phyloP scores from a whole-genome alignment of 2,797 vertebrate genomes.

The Chaetodon trifasciatus region DNA sequence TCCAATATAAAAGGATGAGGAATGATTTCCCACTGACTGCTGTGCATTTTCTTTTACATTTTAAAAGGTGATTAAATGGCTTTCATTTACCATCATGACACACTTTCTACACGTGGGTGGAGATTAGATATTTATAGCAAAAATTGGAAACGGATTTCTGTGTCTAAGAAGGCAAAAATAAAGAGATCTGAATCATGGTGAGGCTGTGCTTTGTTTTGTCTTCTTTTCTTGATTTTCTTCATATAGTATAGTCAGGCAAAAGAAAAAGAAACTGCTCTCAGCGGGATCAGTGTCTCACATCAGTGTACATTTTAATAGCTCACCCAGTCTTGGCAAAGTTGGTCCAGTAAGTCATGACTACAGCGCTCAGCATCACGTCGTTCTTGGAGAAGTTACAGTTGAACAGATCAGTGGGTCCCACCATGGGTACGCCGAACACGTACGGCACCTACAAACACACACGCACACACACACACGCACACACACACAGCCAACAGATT shows the following conservation, averaged over 20 bases:
- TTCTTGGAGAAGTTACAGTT: conserved; percentile 99
- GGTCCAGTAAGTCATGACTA: conserved; percentile 99
- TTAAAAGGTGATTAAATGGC: conserved; percentile 53
- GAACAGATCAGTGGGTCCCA: conserved; percentile 94
- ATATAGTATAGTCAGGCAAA: background rate
- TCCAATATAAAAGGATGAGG: conserved; percentile 23
- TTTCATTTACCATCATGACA: conserved; percentile 22
- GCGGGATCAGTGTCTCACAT: conserved; percentile 41
- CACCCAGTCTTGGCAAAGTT: conserved; percentile 99
- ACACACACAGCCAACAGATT: conserved; percentile 17
- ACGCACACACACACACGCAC: conserved; percentile 24
- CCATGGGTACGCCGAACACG: conserved; percentile 94
- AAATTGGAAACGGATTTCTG: conserved; percentile 38
- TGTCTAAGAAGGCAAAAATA: conserved; percentile 25
- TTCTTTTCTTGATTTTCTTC: conserved; percentile 21
- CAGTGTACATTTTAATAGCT: conserved; percentile 61
- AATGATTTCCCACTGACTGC: conserved; percentile 34
- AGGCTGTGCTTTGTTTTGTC: conserved; percentile 33
- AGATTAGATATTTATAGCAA: conserved; percentile 50
- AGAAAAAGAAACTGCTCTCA: background rate
- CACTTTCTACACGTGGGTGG: conserved; percentile 26
- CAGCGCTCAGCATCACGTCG: conserved; percentile 97
- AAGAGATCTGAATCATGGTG: conserved; percentile 30
- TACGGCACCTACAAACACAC: conserved; percentile 74
- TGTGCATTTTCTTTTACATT: conserved; percentile 37